Conservation (phyloP, 2,888 invertebrate species). For the Sphaerophoria taeniata region DNA sequence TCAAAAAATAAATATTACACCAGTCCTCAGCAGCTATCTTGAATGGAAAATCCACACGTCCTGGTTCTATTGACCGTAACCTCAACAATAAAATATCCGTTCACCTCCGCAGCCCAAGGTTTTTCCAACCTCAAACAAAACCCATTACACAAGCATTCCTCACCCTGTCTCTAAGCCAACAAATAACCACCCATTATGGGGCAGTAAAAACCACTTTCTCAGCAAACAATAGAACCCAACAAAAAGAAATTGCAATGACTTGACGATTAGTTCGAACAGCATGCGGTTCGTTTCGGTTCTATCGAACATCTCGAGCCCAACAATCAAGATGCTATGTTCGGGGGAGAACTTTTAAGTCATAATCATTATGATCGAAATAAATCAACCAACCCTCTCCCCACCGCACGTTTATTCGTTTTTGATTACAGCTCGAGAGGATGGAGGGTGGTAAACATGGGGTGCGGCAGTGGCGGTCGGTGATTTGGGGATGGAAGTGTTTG, state of each 20-base stretch:
- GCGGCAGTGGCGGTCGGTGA: neutral
- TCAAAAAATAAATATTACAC: conserved; percentile 71
- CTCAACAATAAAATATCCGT: conserved; percentile 64
- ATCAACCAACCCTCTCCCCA: conserved; percentile 51
- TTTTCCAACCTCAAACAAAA: conserved; percentile 18
- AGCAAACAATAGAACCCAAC: conserved; percentile 64
- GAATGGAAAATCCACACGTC: conserved; percentile 68
- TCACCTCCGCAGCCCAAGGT: conserved; percentile 43
- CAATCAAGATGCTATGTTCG: conserved; percentile 28
- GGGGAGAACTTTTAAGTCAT: conserved; percentile 67
- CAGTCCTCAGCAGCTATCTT: conserved; percentile 41
- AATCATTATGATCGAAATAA: conserved; percentile 72
- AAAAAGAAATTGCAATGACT: conserved; percentile 64
- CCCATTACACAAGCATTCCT: conserved; percentile 40
- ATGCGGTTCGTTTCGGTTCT: conserved; percentile 17
- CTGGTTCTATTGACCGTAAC: conserved; percentile 68
- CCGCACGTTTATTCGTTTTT: conserved; percentile 69
- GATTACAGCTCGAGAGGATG: conserved; percentile 43
- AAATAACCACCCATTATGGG: conserved; percentile 71
- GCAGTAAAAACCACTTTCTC: conserved; percentile 72
- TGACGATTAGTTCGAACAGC: conserved; percentile 66
- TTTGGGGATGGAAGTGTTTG: conserved; percentile 3
- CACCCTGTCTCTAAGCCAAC: conserved; percentile 36
- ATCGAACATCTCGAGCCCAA: neutral
- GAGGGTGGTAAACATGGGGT: conserved; percentile 8